These are phyloP conservation scores for Eulemur rufifrons DNA, from an alignment of 2,113 vertebrate species.

Conservation along the genomic window DNA sequence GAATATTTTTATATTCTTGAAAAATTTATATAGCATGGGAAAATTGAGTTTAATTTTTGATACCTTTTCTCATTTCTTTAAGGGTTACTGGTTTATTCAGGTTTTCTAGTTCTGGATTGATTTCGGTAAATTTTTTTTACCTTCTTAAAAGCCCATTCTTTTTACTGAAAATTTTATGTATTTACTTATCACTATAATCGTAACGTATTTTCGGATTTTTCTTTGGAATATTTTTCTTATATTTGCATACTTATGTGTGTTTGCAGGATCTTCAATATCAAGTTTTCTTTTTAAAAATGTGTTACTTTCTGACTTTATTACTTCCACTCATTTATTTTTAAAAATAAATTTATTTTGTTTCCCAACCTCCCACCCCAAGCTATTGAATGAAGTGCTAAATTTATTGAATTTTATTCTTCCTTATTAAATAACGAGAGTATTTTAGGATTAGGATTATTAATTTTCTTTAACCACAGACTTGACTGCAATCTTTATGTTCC, in stretches of 20 bases:
- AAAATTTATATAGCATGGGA: neutral
- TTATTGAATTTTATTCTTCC: slow-evolving; percentile 31
- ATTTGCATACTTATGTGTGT: neutral
- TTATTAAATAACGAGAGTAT: neutral
- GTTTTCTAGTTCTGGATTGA: neutral
- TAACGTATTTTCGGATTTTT: neutral
- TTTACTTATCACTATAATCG: neutral
- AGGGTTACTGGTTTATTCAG: neutral
- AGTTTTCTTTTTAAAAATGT: neutral
- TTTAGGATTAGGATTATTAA: neutral
- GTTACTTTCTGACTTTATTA: neutral
- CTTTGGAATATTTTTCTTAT: neutral
- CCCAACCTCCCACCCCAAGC: neutral
- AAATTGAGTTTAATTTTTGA: neutral
- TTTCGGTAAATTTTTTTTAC: neutral
- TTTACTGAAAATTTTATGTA: neutral
- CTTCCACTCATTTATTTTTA: neutral
- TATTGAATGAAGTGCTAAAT: slow-evolving; percentile 1
- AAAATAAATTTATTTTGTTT: neutral
- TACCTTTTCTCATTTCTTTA: neutral
- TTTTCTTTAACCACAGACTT: neutral
- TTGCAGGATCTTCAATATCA: neutral
- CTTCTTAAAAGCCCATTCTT: neutral
- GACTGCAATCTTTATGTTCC: neutral
- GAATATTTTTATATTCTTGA: neutral